phyloP scores from a whole-genome alignment of 1,140 invertebrate genomes.

The Tyrophagus putrescentiae region DNA sequence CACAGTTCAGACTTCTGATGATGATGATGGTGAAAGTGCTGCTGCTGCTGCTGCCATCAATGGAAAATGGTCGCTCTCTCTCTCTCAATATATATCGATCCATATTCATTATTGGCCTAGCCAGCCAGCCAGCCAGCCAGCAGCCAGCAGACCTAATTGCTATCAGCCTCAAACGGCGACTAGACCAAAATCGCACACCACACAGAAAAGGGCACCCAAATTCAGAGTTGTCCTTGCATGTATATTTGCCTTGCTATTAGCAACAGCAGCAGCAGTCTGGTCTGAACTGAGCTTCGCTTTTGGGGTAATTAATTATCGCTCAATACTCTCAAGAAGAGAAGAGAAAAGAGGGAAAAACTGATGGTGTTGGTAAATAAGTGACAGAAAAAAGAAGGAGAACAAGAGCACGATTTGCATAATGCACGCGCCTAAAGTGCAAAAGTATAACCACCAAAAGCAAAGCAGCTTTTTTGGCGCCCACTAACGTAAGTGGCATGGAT shows the following conservation, averaged over 20 bases:
- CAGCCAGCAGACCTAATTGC: slow-evolving; percentile 1
- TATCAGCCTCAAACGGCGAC: background rate
- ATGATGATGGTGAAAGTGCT: background rate
- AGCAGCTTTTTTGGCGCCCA: no score
- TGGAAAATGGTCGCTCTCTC: no score
- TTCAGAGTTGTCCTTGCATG: background rate
- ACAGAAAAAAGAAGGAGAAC: background rate
- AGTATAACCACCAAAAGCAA: no score
- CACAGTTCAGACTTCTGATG: background rate
- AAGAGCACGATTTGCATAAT: no score
- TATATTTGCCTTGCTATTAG: background rate
- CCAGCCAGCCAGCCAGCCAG: background rate
- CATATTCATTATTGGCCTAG: background rate
- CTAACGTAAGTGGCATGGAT: no score
- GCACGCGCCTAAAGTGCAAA: no score
- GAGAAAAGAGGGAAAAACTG: background rate
- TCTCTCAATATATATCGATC: no score
- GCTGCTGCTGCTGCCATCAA: no score
- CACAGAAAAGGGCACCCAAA: background rate
- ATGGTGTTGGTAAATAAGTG: slow-evolving; percentile 16
- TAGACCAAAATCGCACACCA: no score
- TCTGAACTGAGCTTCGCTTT: background rate
- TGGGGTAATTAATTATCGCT: slow-evolving; percentile 4
- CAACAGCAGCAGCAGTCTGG: background rate
- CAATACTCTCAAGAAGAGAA: background rate